Evolutionary conservation across 2,113 vertebrate genomes (phyloP), one percentile per base, ranked within the genome.

Genomic region (Corythornis madagascariensis): DNA sequence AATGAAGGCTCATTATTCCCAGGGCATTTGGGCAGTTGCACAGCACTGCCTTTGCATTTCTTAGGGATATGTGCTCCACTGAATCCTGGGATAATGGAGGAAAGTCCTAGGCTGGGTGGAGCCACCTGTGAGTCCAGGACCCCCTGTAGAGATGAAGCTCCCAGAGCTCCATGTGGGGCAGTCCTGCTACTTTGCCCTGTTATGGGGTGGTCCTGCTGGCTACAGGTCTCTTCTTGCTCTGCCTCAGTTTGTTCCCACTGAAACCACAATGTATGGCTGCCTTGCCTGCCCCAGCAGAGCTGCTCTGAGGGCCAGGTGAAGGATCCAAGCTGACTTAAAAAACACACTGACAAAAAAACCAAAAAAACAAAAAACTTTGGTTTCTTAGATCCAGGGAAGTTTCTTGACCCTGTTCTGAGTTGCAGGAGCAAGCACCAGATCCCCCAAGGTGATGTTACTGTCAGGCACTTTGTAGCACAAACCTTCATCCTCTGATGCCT

Each of bases 241-340:
- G 11, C 5, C 29, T 59, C 47, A 67, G 20, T 14, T 50, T 10
- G 1, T 24, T 20, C 38, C 18, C 20, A 8, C n/a, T 11, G 10
- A 53, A 25, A 29, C 9, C 59, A 33, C n/a, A 33, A 19, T 0
- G 0, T 8, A 25, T 0, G 0, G 16, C 10, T 6, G 16, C 25
- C 25, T 59, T 0, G 0, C 5, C 18, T 47, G 26, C 22, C 47
- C 29, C 43, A 40, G 75, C 47, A 82, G 26, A 66, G 33, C 26
- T 3, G 13, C 33, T 31, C 35, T 47, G 38, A 25, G 38, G 21
- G 31, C 16, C 64, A 47, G 11, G 59, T 10, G 8, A 55, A 76
- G 55, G 25, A 56, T 22, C 60, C 1, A 0, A 25, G 26, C 31
- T n/a, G 20, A 5, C 21, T 76, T 50, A 29, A 35, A 53, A 33